Percentiles rank a stretch among this genome's conserved stretches.
phyloP scores from a whole-genome alignment of 2,113 vertebrate genomes.

The Phalacrocorax pelagicus region DNA sequence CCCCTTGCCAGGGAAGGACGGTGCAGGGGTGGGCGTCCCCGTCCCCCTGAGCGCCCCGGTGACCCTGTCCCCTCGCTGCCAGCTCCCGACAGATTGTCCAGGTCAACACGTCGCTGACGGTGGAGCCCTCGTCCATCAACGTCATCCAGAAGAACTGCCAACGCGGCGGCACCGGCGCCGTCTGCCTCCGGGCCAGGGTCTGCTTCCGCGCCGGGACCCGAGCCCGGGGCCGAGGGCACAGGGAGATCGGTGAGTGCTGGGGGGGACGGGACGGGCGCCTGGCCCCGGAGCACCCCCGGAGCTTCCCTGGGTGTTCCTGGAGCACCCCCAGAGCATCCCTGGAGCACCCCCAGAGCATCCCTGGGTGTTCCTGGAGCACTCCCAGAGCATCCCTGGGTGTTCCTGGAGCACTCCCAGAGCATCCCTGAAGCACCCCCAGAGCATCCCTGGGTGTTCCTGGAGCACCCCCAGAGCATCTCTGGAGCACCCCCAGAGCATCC shows the following conservation, averaged over 20 bases:
- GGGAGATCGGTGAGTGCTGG: constrained; percentile 73
- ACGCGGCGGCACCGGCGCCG: constrained; percentile 75
- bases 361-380: no score
- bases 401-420: no score
- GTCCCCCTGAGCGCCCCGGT: fast-evolving
- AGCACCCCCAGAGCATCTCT: no score
- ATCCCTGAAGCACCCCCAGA: no score
- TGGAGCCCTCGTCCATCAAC: constrained; percentile 84
- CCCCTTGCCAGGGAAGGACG: background rate
- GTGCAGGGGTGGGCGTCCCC: background rate
- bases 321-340: no score
- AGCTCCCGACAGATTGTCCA: constrained; percentile 87
- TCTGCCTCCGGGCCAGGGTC: constrained; percentile 82
- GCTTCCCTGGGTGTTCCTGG: no score
- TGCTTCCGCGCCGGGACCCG: constrained; percentile 82
- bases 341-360: no score
- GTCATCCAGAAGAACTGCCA: constrained; percentile 87
- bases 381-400: no score
- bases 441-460: no score
- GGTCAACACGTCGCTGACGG: constrained; percentile 77
- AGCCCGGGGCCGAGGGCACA: constrained; percentile 65
- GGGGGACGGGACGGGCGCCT: background rate
- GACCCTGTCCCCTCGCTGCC: background rate
- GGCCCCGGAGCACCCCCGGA: background rate
- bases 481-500: no score